These are phyloP conservation scores for Gymnoscopelus microlampas DNA, from an alignment of 2,797 vertebrate species.

Conservation along the genomic window DNA sequence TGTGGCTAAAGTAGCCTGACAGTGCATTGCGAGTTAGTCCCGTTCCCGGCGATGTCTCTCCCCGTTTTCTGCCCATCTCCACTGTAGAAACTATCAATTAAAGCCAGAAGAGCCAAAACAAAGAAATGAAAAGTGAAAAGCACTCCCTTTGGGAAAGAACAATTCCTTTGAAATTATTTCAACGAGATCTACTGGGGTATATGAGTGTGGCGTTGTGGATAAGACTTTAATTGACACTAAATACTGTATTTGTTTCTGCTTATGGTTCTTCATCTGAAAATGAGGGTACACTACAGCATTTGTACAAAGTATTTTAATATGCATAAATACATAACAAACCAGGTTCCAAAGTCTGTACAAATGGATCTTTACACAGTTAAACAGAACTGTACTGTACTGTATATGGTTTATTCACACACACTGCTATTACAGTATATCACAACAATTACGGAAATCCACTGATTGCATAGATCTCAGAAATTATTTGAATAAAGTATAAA, in stretches of 20 bases:
- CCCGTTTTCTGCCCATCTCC: slow-evolving; percentile 6
- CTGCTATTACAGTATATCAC: slow-evolving; percentile 47
- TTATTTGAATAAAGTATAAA: slow-evolving; percentile 54
- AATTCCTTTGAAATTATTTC: not conserved
- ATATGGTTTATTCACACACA: slow-evolving; percentile 55
- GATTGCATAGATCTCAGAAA: slow-evolving; percentile 81
- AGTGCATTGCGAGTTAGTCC: too few species aligned
- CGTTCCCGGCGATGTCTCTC: too few species aligned
- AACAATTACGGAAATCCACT: slow-evolving; percentile 60
- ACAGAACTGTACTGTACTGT: slow-evolving; percentile 40
- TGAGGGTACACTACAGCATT: slow-evolving; percentile 11
- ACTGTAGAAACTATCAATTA: not conserved
- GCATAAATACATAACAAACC: slow-evolving; percentile 72
- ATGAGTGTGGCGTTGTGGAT: not conserved
- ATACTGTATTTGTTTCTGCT: not conserved
- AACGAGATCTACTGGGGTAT: not conserved
- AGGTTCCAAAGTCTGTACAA: slow-evolving; percentile 62
- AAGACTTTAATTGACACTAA: not conserved
- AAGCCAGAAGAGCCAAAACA: not conserved
- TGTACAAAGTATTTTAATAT: slow-evolving; percentile 76
- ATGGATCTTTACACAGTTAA: slow-evolving; percentile 45
- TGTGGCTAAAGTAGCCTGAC: too few species aligned
- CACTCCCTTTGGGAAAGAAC: not conserved
- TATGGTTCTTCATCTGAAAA: not conserved
- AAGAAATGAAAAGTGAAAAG: slow-evolving; percentile 20